These are phyloP conservation scores for Trachelus tabidus DNA, from an alignment of 2,888 invertebrate species.

Conservation along the genomic window DNA sequence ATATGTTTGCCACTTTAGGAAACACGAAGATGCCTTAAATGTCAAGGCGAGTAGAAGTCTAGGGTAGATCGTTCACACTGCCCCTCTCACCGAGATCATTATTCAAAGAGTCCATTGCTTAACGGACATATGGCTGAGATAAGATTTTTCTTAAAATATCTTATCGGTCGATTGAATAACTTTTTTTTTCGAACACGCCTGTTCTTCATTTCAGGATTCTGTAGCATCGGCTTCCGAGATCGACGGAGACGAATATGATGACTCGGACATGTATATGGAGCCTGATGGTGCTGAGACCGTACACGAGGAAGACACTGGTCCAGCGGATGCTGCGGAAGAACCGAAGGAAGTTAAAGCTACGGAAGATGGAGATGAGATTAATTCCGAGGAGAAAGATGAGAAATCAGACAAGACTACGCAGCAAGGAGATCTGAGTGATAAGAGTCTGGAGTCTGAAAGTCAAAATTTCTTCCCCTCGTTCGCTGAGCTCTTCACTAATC, in stretches of 20 bases:
- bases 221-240: constrained; percentile 56
- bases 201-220: constrained; percentile 51
- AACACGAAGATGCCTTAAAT: constrained; percentile 49
- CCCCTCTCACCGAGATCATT: not conserved
- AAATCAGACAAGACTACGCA: constrained; percentile 18
- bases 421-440: constrained; percentile 54
- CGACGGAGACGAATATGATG: constrained; percentile 64
- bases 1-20: constrained; percentile 7
- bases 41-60: constrained; percentile 43
- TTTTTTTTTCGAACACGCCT: not conserved
- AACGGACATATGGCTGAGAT: not conserved
- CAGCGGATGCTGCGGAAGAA: constrained; percentile 6
- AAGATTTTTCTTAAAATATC: not conserved
- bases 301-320: constrained; percentile 9
- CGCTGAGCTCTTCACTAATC: constrained; percentile 74
- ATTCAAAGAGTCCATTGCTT: not conserved
- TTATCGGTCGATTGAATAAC: not conserved
- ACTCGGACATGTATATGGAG: constrained; percentile 67
- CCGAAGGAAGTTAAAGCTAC: constrained; percentile 3
- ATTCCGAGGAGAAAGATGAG: constrained; percentile 8
- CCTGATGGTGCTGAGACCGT: constrained; percentile 52
- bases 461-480: constrained; percentile 85
- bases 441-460: constrained; percentile 71
- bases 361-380: not conserved
- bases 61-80: not conserved